A percentile compares a stretch with the other conserved stretches of the same genome.
Conservation (phyloP, 2,113 vertebrate species). For the Charadrius vociferus region DNA sequence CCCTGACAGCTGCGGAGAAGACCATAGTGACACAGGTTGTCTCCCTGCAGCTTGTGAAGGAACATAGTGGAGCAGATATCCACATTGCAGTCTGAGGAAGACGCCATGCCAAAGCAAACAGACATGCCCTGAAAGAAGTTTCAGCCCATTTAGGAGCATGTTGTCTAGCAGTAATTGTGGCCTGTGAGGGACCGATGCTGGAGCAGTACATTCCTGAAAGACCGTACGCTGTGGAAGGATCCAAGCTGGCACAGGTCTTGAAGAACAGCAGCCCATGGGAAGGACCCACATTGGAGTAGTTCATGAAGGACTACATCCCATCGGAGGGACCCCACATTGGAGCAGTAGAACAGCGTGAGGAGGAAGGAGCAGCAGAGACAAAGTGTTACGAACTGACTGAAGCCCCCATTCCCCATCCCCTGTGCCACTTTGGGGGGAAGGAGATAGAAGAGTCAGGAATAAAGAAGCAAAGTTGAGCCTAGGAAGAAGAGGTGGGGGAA, state of each 20-base stretch:
- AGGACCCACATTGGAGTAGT: neutral
- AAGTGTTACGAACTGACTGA: neutral
- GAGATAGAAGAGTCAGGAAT: neutral
- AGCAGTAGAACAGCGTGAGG: neutral
- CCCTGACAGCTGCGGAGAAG: neutral
- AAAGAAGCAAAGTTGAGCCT: neutral
- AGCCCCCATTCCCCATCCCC: neutral
- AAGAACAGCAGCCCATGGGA: neutral
- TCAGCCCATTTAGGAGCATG: accelerated
- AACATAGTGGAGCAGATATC: neutral
- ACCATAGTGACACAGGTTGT: neutral
- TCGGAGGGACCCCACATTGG: neutral
- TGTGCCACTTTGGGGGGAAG: neutral
- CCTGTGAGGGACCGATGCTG: accelerated
- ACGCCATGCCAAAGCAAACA: accelerated
- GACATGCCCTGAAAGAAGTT: neutral
- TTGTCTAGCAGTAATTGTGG: neutral
- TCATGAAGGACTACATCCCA: accelerated
- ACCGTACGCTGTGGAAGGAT: neutral
- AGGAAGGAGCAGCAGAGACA: neutral
- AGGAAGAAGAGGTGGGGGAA: neutral
- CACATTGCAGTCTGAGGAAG: neutral
- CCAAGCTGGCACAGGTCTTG: neutral
- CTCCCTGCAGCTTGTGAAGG: neutral
- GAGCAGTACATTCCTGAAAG: neutral